Percentiles rank a stretch among this genome's conserved stretches.
Evolutionary conservation across 2,888 invertebrate species (phyloP).

Genomic region (Leuctra nigra): DNA sequence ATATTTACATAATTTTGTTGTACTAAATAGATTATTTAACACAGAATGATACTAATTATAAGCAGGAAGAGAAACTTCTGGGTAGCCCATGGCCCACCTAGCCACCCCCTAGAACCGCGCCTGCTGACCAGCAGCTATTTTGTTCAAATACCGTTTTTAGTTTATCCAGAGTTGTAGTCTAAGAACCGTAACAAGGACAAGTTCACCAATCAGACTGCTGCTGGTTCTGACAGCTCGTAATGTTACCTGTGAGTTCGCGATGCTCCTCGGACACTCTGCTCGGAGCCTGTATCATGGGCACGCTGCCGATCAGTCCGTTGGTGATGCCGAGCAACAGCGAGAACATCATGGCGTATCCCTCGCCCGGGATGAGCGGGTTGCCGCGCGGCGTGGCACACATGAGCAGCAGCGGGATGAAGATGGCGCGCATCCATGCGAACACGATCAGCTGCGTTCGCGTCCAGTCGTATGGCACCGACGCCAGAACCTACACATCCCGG

Average conservation of each 20-base stretch:
- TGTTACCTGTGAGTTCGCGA: conserved; percentile 75
- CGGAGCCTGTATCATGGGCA: conserved; percentile 90
- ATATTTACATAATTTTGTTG: too few relatives aligned
- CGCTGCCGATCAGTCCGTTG: conserved; percentile 83
- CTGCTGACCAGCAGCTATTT: too few relatives aligned
- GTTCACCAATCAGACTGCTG: too few relatives aligned
- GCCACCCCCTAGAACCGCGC: too few relatives aligned
- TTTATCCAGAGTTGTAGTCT: too few relatives aligned
- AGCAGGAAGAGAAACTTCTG: too few relatives aligned
- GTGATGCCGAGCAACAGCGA: conserved; percentile 68
- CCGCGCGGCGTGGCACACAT: conserved; percentile 74
- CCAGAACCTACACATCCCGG: conserved; percentile 67
- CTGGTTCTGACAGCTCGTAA: too few relatives aligned
- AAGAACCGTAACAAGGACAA: too few relatives aligned
- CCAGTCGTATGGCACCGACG: conserved; percentile 78
- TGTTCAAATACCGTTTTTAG: too few relatives aligned
- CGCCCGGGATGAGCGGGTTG: conserved; percentile 60
- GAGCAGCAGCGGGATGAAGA: conserved; percentile 73
- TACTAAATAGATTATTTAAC: too few relatives aligned
- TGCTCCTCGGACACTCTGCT: conserved; percentile 78
- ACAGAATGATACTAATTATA: too few relatives aligned
- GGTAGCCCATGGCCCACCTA: too few relatives aligned
- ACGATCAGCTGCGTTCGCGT: conserved; percentile 69
- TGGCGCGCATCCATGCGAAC: conserved; percentile 62
- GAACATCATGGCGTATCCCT: conserved; percentile 59